Percentiles rank a stretch among this genome's conserved stretches.
Evolutionary conservation across 2,113 vertebrate genomes (phyloP).

Genomic region (Sigmodon hispidus): DNA sequence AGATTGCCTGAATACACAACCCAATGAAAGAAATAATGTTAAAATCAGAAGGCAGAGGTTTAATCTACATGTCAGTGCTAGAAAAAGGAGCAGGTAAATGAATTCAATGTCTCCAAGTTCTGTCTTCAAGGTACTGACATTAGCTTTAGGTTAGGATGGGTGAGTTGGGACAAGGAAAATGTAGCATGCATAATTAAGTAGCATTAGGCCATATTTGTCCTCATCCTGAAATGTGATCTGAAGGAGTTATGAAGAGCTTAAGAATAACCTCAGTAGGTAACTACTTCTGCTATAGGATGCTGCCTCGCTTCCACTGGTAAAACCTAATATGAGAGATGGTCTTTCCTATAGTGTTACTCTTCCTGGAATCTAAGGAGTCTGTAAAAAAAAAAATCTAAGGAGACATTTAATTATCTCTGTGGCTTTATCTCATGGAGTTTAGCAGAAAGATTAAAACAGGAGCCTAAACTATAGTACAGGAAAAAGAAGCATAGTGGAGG

Average conservation of each 20-base stretch:
- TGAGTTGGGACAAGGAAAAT: neutral
- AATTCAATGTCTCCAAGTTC: neutral
- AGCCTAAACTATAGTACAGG: neutral
- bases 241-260: too few species aligned
- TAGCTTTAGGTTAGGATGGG: neutral
- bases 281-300: neutral
- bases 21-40: neutral
- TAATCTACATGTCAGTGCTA: neutral
- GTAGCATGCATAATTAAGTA: neutral
- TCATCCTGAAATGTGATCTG: neutral
- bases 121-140: neutral
- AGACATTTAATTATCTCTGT: neutral
- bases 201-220: neutral
- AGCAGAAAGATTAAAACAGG: neutral
- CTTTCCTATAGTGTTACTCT: neutral
- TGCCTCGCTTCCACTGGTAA: neutral
- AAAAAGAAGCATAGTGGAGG: neutral
- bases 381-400: too few species aligned
- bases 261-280: neutral
- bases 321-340: neutral
- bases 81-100: neutral
- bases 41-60: neutral
- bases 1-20: neutral
- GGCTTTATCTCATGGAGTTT: neutral
- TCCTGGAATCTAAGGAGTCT: neutral